Evolutionary conservation across 2,888 invertebrate genomes (phyloP), one percentile per base, ranked within the genome.

Genomic region (Acleris literana): DNA sequence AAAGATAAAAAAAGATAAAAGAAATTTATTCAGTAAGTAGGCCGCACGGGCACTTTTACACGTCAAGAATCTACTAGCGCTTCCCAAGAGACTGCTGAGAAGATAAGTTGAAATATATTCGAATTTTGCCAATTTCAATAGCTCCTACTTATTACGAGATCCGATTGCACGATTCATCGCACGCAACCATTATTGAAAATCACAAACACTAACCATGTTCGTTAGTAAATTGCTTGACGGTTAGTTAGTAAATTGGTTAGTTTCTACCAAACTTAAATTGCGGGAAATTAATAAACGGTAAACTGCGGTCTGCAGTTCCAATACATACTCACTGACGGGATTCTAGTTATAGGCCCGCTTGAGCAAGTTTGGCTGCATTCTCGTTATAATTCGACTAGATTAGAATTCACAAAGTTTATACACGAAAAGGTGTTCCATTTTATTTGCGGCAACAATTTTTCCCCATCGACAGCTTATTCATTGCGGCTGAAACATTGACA

Each of bases 401-500:
- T 57, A 46, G 13, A 57, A 43, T 25, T 44, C 9, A 44, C 43
- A 56, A 39, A 44, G 20, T 56, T 39, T 56, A 22, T 46, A 46
- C 13, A 43, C 49, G 33, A 55, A 56, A 48, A 56, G 44, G 6
- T 5, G 43, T 13, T 56, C 29, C 44, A 44, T 60, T 65, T 52
- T 51, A 44, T 65, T 65, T 51, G 60, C 51, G 60, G 65, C 56
- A 51, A 65, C 55, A 65, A 52, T 65, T 65, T 64, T 65, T 61
- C 51, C 51, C 65, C 65, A 61, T 65, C 55, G 60, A 61, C 60
- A 55, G 65, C 61, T 66, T 61, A 76, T 79, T 82, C 80, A 83
- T 83, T 80, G 86, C 84, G 76, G 84, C 80, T 84, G 84, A 85
- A 87, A 88, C 88, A 89, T 88, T 89, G 89, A 88, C 90, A 88